A percentile compares a stretch with the other conserved stretches of the same genome.
phyloP scores from a whole-genome alignment of 2,888 invertebrate species.

The Lithophane leautieri region DNA sequence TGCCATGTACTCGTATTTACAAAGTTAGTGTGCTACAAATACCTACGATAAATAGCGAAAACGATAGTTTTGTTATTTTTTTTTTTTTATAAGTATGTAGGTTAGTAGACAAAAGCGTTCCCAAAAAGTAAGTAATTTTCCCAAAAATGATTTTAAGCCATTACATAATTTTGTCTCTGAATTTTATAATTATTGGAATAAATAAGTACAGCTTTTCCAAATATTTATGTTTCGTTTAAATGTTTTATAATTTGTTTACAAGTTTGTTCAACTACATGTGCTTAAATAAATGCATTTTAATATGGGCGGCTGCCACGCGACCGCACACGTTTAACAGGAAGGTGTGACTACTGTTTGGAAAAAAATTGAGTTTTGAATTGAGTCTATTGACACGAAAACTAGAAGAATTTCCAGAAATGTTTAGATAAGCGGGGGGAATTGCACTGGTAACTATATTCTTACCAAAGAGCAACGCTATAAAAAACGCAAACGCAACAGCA shows the following conservation, averaged over 20 bases:
- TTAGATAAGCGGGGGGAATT: too few species aligned
- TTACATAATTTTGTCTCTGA: not conserved
- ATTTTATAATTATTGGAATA: not conserved
- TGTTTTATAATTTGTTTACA: too few species aligned
- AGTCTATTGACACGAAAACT: not conserved
- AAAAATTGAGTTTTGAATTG: not conserved
- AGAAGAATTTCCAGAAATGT: not conserved
- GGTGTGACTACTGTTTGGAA: not conserved
- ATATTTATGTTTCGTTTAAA: not conserved
- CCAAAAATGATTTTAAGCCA: not conserved
- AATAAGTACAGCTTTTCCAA: not conserved
- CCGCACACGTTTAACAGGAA: not conserved
- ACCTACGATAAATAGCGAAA: too few species aligned
- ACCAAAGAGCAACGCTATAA: not conserved
- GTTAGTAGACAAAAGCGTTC: not conserved
- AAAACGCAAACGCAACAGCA: conserved; percentile 10
- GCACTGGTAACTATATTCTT: not conserved
- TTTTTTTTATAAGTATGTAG: not conserved
- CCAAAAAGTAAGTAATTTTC: not conserved
- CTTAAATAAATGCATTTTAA: not conserved
- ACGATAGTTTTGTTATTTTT: not conserved
- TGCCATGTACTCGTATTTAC: not conserved
- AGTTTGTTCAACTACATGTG: not conserved
- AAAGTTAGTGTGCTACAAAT: too few species aligned
- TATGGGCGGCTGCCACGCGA: not conserved